Percentiles rank a stretch among this genome's conserved stretches.
phyloP scores from a whole-genome alignment of 2,888 invertebrate species.

The Harmothoe impar region DNA sequence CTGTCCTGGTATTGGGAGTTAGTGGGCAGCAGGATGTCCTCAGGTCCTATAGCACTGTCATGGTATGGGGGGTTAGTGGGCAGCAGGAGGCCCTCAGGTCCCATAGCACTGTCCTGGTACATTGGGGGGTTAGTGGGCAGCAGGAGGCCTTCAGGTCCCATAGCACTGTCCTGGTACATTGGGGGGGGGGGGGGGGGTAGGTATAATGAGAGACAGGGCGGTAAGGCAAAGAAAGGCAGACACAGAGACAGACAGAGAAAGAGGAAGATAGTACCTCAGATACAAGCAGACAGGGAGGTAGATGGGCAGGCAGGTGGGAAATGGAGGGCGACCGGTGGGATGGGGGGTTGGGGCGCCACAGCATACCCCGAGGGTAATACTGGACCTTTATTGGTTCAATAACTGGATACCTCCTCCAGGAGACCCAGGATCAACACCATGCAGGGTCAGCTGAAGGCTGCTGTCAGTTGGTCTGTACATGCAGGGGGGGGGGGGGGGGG shows the following conservation, averaged over 20 bases:
- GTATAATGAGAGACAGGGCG: not conserved
- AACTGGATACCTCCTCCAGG: not conserved
- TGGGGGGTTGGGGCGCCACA: not conserved
- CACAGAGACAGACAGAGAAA: not conserved
- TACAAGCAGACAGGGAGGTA: too few relatives aligned
- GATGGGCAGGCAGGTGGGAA: not conserved
- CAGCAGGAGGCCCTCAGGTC: too few relatives aligned
- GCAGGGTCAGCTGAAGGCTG: not conserved
- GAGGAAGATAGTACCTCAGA: not conserved
- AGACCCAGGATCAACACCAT: not conserved
- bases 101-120: too few relatives aligned
- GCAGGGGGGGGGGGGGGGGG: too few relatives aligned
- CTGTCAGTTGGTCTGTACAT: too few relatives aligned
- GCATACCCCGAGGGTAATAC: not conserved
- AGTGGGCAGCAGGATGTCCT: too few relatives aligned
- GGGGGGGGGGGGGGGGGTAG: not conserved
- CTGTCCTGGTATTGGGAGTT: too few relatives aligned
- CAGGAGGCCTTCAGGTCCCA: too few relatives aligned
- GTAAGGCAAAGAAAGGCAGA: not conserved
- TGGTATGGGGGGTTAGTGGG: too few relatives aligned
- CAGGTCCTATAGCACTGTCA: too few relatives aligned
- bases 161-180: too few relatives aligned
- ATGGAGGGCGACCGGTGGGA: not conserved
- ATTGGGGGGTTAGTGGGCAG: too few relatives aligned
- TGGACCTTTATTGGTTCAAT: constrained; percentile 2